phyloP scores from a whole-genome alignment of 2,113 vertebrate species.

The Neogale vison region DNA sequence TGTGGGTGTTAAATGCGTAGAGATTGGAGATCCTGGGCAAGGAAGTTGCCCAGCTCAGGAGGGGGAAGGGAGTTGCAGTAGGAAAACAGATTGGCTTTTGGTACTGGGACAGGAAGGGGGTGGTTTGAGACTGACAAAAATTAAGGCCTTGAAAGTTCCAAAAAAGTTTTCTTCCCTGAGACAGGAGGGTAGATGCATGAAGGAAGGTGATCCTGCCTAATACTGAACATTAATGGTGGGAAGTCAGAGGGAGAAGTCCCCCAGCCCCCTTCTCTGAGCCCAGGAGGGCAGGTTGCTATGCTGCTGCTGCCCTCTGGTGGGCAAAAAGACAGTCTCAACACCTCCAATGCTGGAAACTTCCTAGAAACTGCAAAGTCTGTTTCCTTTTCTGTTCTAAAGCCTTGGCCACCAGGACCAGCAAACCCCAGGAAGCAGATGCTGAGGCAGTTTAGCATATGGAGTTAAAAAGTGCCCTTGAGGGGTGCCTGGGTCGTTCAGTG shows the following conservation, averaged over 20 bases:
- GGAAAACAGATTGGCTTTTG: neutral
- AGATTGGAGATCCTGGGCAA: constrained; percentile 20
- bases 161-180: constrained; percentile 27
- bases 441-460: neutral
- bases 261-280: neutral
- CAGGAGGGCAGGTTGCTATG: neutral
- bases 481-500: too few relatives aligned
- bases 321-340: neutral
- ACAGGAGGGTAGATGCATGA: neutral
- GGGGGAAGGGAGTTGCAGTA: neutral
- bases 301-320: constrained; percentile 77
- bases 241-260: neutral
- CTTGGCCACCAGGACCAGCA: neutral
- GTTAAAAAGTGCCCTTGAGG: neutral
- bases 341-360: neutral
- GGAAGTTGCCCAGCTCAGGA: neutral
- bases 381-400: neutral
- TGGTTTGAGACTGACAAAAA: neutral
- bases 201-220: neutral
- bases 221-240: too few relatives aligned
- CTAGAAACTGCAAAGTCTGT: neutral
- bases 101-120: neutral
- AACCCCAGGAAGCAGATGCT: neutral
- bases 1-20: constrained; percentile 9
- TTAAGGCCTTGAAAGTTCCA: neutral